A percentile compares a stretch with the other conserved stretches of the same genome.
Evolutionary conservation across 1,140 invertebrate species (phyloP).

Genomic region (Neotoxoptera formosana): DNA sequence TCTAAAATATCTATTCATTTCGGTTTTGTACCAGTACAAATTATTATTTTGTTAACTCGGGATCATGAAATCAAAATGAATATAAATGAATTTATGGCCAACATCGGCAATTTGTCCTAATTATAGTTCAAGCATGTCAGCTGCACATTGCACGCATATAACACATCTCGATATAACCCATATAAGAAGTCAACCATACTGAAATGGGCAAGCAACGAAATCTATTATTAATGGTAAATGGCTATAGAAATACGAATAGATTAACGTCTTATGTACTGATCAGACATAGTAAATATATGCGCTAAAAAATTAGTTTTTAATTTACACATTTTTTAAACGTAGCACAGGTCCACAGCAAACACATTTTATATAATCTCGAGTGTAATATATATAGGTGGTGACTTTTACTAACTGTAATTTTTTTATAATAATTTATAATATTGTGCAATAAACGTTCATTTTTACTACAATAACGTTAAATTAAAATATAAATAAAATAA

Average conservation of each 20-base stretch:
- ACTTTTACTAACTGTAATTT: too few relatives aligned
- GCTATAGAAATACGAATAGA: neutral
- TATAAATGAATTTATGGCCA: neutral
- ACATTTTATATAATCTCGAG: neutral
- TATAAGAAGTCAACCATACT: neutral
- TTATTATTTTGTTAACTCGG: too few relatives aligned
- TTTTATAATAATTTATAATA: too few relatives aligned
- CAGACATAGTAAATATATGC: neutral
- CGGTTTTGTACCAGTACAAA: too few relatives aligned
- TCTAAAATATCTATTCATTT: too few relatives aligned
- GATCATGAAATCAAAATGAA: neutral
- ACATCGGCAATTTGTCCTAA: neutral
- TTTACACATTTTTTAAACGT: neutral
- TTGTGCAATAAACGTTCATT: neutral
- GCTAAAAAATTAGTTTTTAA: neutral
- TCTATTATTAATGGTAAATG: neutral
- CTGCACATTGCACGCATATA: neutral
- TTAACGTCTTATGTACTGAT: neutral
- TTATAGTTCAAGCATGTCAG: neutral
- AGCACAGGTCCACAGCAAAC: neutral
- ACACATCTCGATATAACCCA: neutral
- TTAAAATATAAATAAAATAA: neutral
- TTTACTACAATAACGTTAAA: neutral
- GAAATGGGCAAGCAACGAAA: neutral
- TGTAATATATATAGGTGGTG: neutral